phyloP scores from a whole-genome alignment of 2,888 invertebrate genomes.

The Alsophila aescularia region DNA sequence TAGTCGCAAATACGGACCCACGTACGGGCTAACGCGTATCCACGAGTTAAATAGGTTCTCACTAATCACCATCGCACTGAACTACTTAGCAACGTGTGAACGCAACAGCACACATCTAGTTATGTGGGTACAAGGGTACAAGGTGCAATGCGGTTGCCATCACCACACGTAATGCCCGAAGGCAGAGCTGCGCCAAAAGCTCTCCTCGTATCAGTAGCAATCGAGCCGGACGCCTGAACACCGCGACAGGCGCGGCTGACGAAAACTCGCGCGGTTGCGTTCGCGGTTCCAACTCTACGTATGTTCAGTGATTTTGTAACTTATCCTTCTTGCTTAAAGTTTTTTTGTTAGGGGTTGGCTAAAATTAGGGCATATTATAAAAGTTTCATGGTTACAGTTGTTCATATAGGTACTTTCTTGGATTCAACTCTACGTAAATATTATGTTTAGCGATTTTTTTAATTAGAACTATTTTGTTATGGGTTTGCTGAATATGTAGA shows the following conservation, averaged over 20 bases:
- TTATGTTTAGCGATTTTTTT: not conserved
- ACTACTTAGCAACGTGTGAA: no score
- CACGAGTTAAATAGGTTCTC: no score
- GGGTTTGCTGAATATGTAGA: not conserved
- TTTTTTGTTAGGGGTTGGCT: not conserved
- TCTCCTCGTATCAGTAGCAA: conserved; percentile 45
- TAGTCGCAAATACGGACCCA: no score
- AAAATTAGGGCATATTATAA: not conserved
- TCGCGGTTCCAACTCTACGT: conserved; percentile 24
- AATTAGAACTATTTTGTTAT: not conserved
- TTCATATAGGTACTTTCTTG: not conserved
- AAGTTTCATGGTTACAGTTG: not conserved
- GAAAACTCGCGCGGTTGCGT: conserved; percentile 40
- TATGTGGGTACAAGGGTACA: not conserved
- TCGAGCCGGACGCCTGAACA: conserved; percentile 43
- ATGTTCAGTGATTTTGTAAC: conserved; percentile 18
- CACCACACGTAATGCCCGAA: conserved; percentile 38
- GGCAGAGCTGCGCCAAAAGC: conserved; percentile 41
- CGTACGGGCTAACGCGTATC: no score
- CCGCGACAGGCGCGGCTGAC: conserved; percentile 25
- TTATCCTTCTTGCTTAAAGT: not conserved
- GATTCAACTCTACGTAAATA: not conserved
- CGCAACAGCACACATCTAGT: no score
- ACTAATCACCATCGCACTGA: no score
- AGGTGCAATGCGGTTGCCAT: not conserved